Evolutionary conservation across 2,113 vertebrate genomes (phyloP), one percentile per base, ranked within the genome.

Genomic region (Panthera leo): DNA sequence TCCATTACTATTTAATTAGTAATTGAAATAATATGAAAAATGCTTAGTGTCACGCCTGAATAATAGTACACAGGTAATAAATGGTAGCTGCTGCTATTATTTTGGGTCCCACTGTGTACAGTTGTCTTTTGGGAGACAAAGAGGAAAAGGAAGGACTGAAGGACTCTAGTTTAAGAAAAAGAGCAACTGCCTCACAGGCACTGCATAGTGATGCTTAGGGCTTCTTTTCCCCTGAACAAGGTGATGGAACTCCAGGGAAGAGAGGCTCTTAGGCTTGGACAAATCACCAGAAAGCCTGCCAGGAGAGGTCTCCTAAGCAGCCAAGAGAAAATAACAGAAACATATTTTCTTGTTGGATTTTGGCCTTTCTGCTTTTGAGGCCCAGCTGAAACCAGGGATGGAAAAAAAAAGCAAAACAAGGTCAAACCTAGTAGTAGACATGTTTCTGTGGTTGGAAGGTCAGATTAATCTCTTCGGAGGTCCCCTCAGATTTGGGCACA

Each of bases 301-400:
- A 97, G 93, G 73, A 91, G 85, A 92, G 83, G 63, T 91, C 51
- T 96, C 71, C 29, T 86, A 89, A 83, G 97, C 91, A 94, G 93
- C 98, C 94, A 97, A 96, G 89, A 97, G 75, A 96, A 89, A 86
- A 93, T 79, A 97, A 45, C 86, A 96, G 85, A 97, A 96, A 97
- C 89, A 95, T 78, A 93, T 97, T 96, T 97, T 97, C 82, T 89
- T 58, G n/a, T 80, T 97, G 95, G 94, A 97, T 92, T 87, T 92
- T 95, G 84, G 96, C 97, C 89, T 97, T 96, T 86, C 67, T 96
- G 68, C 61, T 95, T 94, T 95, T 82, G 93, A 97, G 91, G 95
- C 58, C 91, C 68, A 63, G 75, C n/a, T 86, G 83, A 96, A 96
- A 80, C 4, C 75, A 48, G 42, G 27, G 45, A 78, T 29, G 68